Conservation (phyloP, 1,140 invertebrate genomes). For the Sycophaga agraensis region DNA sequence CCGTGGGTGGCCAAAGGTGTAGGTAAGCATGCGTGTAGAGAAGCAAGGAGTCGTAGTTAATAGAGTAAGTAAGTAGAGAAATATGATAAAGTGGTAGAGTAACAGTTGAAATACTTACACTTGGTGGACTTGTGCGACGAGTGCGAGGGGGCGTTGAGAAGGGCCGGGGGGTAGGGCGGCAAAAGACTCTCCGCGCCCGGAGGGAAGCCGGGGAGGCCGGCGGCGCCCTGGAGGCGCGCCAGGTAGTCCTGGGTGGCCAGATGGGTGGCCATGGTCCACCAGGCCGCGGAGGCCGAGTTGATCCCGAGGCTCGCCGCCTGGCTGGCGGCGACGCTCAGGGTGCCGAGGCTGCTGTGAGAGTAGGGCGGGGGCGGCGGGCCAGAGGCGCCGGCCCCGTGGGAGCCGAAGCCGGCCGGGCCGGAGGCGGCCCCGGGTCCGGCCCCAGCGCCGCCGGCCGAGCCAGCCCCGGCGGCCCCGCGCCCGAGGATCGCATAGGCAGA, state of each 20-base stretch:
- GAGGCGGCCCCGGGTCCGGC: conserved; percentile 49
- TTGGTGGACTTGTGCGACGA: conserved; percentile 56
- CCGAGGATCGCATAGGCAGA: conserved; percentile 55
- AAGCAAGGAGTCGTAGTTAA: too few species aligned
- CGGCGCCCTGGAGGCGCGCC: conserved; percentile 72
- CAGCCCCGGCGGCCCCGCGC: conserved; percentile 48
- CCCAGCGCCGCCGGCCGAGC: conserved; percentile 38
- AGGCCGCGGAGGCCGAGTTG: conserved; percentile 69
- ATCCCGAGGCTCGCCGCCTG: conserved; percentile 75
- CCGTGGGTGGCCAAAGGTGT: too few species aligned
- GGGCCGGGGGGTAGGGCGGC: conserved; percentile 54
- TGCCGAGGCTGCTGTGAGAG: conserved; percentile 64
- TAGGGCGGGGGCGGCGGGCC: conserved; percentile 55
- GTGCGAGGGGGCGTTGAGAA: conserved; percentile 43
- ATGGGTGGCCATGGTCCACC: conserved; percentile 87
- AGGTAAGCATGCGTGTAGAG: too few species aligned
- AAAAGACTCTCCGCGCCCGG: conserved; percentile 53
- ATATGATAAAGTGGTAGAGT: too few species aligned
- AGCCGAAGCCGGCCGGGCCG: conserved; percentile 49
- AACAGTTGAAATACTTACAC: too few species aligned
- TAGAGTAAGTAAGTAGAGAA: too few species aligned
- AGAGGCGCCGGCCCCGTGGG: conserved; percentile 39
- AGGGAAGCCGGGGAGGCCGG: conserved; percentile 67
- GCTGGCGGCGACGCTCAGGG: conserved; percentile 76
- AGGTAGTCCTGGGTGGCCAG: conserved; percentile 83